phyloP scores from a whole-genome alignment of 2,113 vertebrate species.

The Centrocercus urophasianus region DNA sequence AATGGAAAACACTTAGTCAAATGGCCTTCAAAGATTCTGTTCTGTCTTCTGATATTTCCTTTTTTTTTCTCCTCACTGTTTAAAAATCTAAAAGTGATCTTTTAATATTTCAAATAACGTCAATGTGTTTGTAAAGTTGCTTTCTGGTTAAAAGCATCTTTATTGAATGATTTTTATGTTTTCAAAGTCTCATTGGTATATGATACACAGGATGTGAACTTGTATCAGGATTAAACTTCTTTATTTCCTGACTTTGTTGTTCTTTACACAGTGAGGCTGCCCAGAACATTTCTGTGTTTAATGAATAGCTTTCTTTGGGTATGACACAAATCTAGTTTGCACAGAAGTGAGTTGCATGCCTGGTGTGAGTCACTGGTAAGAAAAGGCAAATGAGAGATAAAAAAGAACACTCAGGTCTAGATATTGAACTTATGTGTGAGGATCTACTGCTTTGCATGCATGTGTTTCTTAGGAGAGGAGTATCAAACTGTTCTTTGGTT shows the following conservation, averaged over 20 bases:
- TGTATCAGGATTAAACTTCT: neutral
- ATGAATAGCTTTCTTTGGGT: neutral
- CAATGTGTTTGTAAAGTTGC: neutral
- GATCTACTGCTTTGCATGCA: neutral
- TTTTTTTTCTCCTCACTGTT: neutral
- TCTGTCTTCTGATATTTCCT: neutral
- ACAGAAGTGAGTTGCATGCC: neutral
- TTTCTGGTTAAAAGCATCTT: neutral
- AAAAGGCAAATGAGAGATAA: neutral
- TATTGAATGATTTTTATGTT: neutral
- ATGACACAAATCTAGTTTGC: neutral
- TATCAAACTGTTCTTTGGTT: neutral
- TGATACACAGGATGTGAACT: neutral
- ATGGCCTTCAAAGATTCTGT: neutral
- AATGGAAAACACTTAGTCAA: neutral
- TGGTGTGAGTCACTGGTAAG: neutral
- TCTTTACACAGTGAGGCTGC: neutral
- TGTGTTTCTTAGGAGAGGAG: neutral
- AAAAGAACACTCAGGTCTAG: neutral
- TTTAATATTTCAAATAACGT: neutral
- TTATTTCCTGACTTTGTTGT: neutral
- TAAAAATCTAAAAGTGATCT: neutral
- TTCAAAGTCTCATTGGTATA: neutral
- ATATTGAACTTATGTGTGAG: neutral
- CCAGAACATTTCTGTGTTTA: neutral